These are phyloP conservation scores for Ploceus nigricollis DNA, from an alignment of 2,113 vertebrate species.

Conservation along the genomic window DNA sequence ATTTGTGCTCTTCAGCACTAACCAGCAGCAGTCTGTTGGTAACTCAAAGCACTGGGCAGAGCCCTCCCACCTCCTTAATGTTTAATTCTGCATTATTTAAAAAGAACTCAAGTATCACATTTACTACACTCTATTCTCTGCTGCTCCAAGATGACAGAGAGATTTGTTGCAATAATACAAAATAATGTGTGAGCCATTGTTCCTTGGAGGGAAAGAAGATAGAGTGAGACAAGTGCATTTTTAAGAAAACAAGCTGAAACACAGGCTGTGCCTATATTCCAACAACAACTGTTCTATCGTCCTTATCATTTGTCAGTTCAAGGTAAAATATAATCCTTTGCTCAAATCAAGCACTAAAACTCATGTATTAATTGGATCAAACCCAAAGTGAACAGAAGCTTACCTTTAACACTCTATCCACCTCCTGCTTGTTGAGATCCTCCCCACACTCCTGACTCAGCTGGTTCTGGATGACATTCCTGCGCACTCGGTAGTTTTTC, in stretches of 20 bases:
- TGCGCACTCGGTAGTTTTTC: constrained; percentile 88
- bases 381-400: not conserved
- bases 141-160: not conserved
- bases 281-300: not conserved
- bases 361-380: not conserved
- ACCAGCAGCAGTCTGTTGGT: not conserved
- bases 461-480: constrained; percentile 82
- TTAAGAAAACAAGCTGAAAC: not conserved
- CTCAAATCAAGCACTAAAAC: not conserved
- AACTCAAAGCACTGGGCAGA: not conserved
- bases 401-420: constrained; percentile 93
- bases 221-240: not conserved
- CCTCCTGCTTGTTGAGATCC: constrained; percentile 82
- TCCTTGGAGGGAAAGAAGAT: not conserved
- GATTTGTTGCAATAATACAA: not conserved
- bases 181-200: not conserved
- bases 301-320: not conserved
- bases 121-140: not conserved
- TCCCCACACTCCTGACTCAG: constrained; percentile 88
- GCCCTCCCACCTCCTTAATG: not conserved
- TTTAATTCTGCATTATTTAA: not conserved
- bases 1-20: not conserved
- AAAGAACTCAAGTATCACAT: not conserved
- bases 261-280: not conserved
- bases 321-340: not conserved